Evolutionary conservation across 2,888 invertebrate species (phyloP).

Genomic region (Dolomedes plantarius): DNA sequence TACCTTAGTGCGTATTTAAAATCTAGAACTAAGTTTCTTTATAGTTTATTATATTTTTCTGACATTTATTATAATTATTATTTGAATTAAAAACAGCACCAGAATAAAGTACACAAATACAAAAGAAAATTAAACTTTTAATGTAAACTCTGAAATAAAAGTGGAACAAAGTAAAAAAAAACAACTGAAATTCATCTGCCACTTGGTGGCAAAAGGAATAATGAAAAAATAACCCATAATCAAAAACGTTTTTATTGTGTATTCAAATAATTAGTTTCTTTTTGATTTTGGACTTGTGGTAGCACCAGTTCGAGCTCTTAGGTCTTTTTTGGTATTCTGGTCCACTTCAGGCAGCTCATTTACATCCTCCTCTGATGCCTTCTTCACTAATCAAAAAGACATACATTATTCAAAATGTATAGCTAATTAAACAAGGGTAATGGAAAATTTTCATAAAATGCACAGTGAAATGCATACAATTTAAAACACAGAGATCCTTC

Average conservation of each 20-base stretch:
- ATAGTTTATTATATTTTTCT: too few relatives aligned
- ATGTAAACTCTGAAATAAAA: slow-evolving; percentile 64
- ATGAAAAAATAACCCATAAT: slow-evolving; percentile 10
- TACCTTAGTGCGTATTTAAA: too few relatives aligned
- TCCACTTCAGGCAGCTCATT: slow-evolving; percentile 95
- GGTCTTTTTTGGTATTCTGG: slow-evolving; percentile 87
- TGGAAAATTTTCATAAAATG: too few relatives aligned
- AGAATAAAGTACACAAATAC: too few relatives aligned
- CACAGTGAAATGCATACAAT: too few relatives aligned
- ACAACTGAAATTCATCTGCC: slow-evolving; percentile 11
- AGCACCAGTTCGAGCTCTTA: slow-evolving; percentile 65
- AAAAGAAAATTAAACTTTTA: slow-evolving; percentile 56
- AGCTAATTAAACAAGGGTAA: too few relatives aligned
- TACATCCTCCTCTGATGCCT: slow-evolving; percentile 82
- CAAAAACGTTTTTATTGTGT: slow-evolving; percentile 38
- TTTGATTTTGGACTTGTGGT: slow-evolving; percentile 65
- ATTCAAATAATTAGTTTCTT: slow-evolving; percentile 33
- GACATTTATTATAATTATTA: too few relatives aligned
- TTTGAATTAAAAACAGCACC: too few relatives aligned
- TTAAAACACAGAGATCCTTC: too few relatives aligned
- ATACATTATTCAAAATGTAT: neutral
- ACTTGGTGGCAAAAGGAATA: slow-evolving; percentile 33
- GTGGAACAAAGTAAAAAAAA: slow-evolving; percentile 56
- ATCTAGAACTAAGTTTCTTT: too few relatives aligned
- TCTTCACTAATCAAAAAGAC: slow-evolving; percentile 78